Percentiles rank a stretch among this genome's conserved stretches.
Evolutionary conservation across 2,888 invertebrate species (phyloP).

Genomic region (Melanchra persicariae): DNA sequence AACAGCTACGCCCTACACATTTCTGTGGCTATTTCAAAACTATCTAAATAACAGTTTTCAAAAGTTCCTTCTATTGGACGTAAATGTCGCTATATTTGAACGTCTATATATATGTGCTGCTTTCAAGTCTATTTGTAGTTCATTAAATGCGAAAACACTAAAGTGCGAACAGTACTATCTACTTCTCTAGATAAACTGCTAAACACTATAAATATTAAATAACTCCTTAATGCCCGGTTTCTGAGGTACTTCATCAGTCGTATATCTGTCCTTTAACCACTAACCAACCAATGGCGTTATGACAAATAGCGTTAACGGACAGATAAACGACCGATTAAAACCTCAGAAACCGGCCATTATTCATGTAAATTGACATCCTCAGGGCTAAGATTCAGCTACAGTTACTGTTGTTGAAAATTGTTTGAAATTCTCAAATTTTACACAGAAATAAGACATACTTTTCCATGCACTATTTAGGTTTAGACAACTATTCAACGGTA

Average conservation of each 20-base stretch:
- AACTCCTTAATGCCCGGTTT: no score
- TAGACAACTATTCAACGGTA: not conserved
- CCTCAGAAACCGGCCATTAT: no score
- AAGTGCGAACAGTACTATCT: conserved; percentile 40
- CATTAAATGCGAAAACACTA: conserved; percentile 49
- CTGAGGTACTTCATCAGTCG: no score
- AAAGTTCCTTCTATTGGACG: conserved; percentile 5
- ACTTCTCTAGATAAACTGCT: conserved; percentile 38
- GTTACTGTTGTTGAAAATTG: conserved; percentile 3
- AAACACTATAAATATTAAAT: conserved; percentile 1
- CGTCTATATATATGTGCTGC: conserved; percentile 41
- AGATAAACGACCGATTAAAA: no score
- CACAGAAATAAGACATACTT: not conserved
- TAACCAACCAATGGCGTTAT: no score
- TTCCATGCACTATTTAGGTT: not conserved
- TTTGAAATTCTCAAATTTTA: not conserved
- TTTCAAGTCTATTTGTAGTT: conserved; percentile 46
- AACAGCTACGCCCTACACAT: conserved; percentile 38
- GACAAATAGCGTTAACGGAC: no score
- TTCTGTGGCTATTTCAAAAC: conserved; percentile 6
- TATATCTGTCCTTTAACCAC: no score
- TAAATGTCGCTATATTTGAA: conserved; percentile 43
- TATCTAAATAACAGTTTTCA: conserved; percentile 22
- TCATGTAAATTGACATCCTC: conserved; percentile 2
- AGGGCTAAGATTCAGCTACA: not conserved